Evolutionary conservation across 1,140 invertebrate species (phyloP), one percentile per base, ranked within the genome.

Genomic region (Anastrepha ludens): DNA sequence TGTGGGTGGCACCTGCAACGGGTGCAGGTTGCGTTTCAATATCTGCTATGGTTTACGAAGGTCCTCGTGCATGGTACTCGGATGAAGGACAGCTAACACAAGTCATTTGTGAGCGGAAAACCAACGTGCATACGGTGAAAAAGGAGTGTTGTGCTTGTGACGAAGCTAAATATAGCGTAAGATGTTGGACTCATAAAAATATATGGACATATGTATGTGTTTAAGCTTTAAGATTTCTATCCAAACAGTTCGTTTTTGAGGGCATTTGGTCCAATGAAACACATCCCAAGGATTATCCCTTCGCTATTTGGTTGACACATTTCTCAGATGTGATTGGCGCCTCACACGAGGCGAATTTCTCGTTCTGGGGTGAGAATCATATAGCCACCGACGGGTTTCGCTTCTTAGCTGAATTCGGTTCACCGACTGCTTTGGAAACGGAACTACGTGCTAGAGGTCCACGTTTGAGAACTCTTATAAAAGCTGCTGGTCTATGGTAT

Each of bases 321-420:
- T 99, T 99, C 94, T 99, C 98, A 13, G 99, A 99, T 93, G 95
- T 99, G 44, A 98, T 99, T 89, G 99, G 99, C 0, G 99, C 98
- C 7, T 97, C 97, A 0, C 99, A 99, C 91, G 96, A 96, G 70
- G 95, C 95, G 0, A 97, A 98, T 91, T 99, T 98, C 92, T 95
- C 96, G 13, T 98, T 99, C 90, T 99, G 99, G 99, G 97, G 97
- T 11, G 97, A 98, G 90, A 98, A 98, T 50, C 96, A 97, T 81
- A 95, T 97, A 87, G 97, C 99, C 8, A 97, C 97, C 0, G 97
- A 98, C 91, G 99, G 98, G 15, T 97, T 99, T 87, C 96, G 97
- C 90, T 97, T 98, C 3, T 81, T 93, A 55, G 93, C 93, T 7
- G 93, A 93, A 88, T 93, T 90, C 89, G 99, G 99, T 5, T 98